Evolutionary conservation across 2,797 vertebrate genomes (phyloP).

Genomic region (Rhinella marina): DNA sequence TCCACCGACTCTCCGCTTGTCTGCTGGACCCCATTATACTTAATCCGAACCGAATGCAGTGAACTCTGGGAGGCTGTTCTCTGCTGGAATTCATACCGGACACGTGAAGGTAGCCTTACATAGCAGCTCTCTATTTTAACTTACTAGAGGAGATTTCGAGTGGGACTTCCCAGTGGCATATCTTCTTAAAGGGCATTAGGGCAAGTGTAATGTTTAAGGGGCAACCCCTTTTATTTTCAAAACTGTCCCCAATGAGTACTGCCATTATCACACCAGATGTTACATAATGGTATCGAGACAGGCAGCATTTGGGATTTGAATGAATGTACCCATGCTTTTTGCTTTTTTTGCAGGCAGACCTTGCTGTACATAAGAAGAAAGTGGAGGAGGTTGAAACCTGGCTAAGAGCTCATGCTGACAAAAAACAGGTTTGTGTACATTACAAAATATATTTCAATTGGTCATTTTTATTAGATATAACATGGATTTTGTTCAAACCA

Average conservation of each 20-base stretch:
- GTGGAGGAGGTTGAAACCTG: conserved; percentile 92
- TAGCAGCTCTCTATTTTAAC: not conserved
- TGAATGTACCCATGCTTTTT: not conserved
- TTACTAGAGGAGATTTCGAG: not conserved
- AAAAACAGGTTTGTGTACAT: conserved; percentile 72
- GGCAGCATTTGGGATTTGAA: not conserved
- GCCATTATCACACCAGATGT: not conserved
- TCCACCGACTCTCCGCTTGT: too few relatives aligned
- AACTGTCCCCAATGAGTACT: not conserved
- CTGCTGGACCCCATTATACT: too few relatives aligned
- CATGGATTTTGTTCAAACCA: not conserved
- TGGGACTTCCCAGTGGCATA: too few relatives aligned
- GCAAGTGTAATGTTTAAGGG: not conserved
- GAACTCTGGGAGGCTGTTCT: too few relatives aligned
- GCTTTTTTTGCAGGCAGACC: conserved; percentile 70
- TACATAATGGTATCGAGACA: not conserved
- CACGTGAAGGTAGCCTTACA: too few relatives aligned
- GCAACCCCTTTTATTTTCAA: not conserved
- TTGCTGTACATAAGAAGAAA: conserved; percentile 97
- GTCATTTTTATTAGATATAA: not conserved
- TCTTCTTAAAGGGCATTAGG: not conserved
- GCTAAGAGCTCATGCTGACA: conserved; percentile 78
- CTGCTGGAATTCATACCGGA: too few relatives aligned
- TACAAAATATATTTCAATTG: not conserved
- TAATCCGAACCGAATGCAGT: too few relatives aligned